Evolutionary conservation across 2,888 invertebrate species (phyloP), one percentile per base, ranked within the genome.

Genomic region (Parnassius mnemosyne): DNA sequence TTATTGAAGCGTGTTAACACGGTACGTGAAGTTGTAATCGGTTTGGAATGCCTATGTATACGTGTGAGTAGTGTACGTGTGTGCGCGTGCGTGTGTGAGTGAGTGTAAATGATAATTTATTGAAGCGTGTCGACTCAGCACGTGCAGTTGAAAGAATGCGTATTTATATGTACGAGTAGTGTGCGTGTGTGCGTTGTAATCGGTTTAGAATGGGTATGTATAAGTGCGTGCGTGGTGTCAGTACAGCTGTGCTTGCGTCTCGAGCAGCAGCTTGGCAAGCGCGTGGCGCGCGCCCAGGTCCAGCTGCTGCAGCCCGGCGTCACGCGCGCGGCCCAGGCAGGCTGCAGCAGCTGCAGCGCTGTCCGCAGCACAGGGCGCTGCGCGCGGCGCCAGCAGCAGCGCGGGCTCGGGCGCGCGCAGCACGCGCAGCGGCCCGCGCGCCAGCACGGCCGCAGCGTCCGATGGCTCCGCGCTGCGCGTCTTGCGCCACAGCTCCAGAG

Each of bases 331-430:
- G 5, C 60, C 60, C 55, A 76, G 71, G 63, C 78, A 76, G 42
- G 60, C 64, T 25, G 25, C 11, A 53, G 44, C 25, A 52, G 16
- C 10, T 57, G 56, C 52, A 49, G 53, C 20, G 10, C 59, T 1
- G 95, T 94, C 5, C 53, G 63, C 63, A 54, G 57, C 68, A 71
- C 70, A 72, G 64, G 72, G 75, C 65, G 67, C 66, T 53, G 69
- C 68, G 59, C 63, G 74, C 64, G 76, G 75, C 66, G 63, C 59
- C 69, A 78, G 73, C 66, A 81, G 72, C 16, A 97, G 85, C 68
- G 94, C 94, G 55, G 97, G 97, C 79, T 97, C 98, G 9, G 96
- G 95, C 41, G 95, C 96, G 60, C 96, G 93, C 79, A 97, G 92
- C 53, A 95, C 92, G 82, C 96, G 96, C 80, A 62, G 94, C 89